Base-by-base conservation (phyloP, 2,888 invertebrate genomes). In the Drosophila neutralis region DNA sequence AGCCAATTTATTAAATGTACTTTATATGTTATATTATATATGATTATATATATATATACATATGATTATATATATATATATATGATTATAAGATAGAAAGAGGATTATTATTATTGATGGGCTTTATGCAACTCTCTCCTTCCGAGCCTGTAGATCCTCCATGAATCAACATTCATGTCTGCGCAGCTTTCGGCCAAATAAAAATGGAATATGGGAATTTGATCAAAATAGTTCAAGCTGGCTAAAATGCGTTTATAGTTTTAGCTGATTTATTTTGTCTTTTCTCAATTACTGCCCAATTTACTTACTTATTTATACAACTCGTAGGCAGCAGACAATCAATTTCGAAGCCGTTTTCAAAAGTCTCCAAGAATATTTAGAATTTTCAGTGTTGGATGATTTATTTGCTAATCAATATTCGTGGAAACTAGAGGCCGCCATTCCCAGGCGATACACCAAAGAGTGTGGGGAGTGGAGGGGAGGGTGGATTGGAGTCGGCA, bases 361-460 rank as follows among this genome's bases (percentile, higher is more conserved):
- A 45, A 45, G 45, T 45, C 21, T 24, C 7, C 15, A 24, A 24
- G 45, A 45, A 45, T 15, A 45, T 45, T 45, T 5, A 11, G 11
- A n/a, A 21, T 42, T 42, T 42, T 42, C 21, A 21, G 21, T 21
- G 21, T 45, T 15, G 4, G 15, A 45, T 45, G 45, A 24, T 45
- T 45, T 45, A 45, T 45, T 45, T 45, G 33, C 1, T 49, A 15
- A 33, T 40, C 81, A 80, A 71, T n/a, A 42, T 13, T 38, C 36
- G 38, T 27, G 7, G 15, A 35, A 24, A 54, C 49, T 51, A 33
- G 63, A 18, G 42, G n/a, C 45, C 24, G 6, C 35, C 8, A 27
- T 73, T 73, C 56, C 58, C 51, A 60, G 67, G 53, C 52, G 73
- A 61, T 33, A 51, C 51, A 61, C 18, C 38, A 57, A 15, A 1